A percentile compares a stretch with the other conserved stretches of the same genome.
These are phyloP conservation scores for Mnemiopsis leidyi DNA, from an alignment of 37 sponge, comb jelly and placozoan species.

Conservation along the genomic window DNA sequence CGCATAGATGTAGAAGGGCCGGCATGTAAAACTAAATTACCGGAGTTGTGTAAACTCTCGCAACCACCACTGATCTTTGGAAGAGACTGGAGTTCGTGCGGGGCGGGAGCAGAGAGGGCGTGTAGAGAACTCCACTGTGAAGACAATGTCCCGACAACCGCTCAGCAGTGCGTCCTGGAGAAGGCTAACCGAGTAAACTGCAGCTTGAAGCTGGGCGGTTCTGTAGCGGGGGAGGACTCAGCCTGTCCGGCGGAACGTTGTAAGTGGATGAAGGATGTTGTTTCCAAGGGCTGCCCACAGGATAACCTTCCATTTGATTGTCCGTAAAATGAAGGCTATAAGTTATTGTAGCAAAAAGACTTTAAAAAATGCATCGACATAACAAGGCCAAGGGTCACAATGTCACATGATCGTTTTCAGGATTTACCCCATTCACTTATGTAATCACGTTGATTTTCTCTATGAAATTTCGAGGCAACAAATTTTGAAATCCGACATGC, in stretches of 20 bases:
- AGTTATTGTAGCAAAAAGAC: too few species aligned
- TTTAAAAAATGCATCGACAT: too few species aligned
- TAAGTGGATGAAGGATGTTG: background rate
- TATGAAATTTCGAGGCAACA: too few species aligned
- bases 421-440: too few species aligned
- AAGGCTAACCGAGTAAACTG: background rate
- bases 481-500: too few species aligned
- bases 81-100: background rate
- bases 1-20: background rate
- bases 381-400: too few species aligned
- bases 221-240: background rate
- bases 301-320: conserved; percentile 9
- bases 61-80: background rate
- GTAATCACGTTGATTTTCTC: too few species aligned
- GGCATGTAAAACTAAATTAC: background rate
- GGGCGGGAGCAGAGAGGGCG: background rate
- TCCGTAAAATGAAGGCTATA: too few species aligned
- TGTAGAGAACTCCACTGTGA: background rate
- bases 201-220: background rate
- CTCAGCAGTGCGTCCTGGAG: background rate
- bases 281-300: conserved; percentile 13
- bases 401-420: too few species aligned
- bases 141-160: background rate
- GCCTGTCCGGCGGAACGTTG: background rate
- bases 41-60: background rate